Conservation (phyloP, 1,140 invertebrate species). For the Lepidurus couesii region DNA sequence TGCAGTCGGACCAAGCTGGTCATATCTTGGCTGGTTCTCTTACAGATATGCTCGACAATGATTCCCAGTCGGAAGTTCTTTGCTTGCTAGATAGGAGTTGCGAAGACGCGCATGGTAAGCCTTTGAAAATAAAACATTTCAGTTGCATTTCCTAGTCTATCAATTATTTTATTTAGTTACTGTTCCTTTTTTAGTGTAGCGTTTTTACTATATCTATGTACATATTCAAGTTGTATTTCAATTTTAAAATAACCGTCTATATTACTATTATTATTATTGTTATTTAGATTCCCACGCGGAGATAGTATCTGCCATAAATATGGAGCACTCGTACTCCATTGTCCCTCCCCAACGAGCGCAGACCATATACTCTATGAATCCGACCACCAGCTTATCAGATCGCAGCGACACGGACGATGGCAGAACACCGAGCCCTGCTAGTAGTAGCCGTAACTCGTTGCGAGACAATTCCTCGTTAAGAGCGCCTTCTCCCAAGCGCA, state of each 20-base stretch:
- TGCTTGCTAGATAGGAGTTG: not conserved
- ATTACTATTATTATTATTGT: not conserved
- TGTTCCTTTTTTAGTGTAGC: not conserved
- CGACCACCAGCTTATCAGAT: constrained; percentile 20
- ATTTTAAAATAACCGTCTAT: too few relatives aligned
- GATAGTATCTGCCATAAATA: not conserved
- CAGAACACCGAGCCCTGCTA: constrained; percentile 28
- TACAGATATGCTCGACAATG: constrained; percentile 48
- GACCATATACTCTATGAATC: constrained; percentile 36
- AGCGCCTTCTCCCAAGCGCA: constrained; percentile 39
- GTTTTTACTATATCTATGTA: not conserved
- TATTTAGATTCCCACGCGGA: not conserved
- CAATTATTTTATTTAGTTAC: constrained; percentile 12
- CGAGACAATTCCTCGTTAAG: constrained; percentile 24
- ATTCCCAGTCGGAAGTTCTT: not conserved
- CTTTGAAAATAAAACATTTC: constrained; percentile 7
- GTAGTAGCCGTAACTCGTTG: constrained; percentile 27
- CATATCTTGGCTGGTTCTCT: constrained; percentile 55
- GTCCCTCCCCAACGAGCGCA: constrained; percentile 28
- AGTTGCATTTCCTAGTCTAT: constrained; percentile 17
- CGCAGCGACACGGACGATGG: constrained; percentile 3
- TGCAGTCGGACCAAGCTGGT: constrained; percentile 55
- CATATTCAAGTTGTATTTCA: not conserved
- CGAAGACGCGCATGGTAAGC: not conserved
- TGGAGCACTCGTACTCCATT: constrained; percentile 10